Conservation (phyloP, 53 echinoderm and acorn worm genomes). For the Zoroaster sp. region DNA sequence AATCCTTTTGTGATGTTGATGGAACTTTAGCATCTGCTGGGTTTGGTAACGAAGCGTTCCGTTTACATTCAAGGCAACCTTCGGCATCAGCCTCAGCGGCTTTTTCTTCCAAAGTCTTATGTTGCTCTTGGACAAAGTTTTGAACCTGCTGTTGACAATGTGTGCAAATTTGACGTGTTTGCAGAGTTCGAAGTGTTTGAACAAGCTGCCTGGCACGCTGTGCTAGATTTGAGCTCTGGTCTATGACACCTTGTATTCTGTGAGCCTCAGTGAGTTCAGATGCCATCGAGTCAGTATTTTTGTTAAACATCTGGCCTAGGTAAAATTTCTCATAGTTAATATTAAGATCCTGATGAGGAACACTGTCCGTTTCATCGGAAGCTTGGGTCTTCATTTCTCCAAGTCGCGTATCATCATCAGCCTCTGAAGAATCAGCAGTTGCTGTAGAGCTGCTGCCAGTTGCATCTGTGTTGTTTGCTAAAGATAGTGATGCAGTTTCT, state of each 20-base stretch:
- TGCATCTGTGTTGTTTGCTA: constrained; percentile 19
- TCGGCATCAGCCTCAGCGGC: not conserved
- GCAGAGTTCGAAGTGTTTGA: constrained; percentile 65
- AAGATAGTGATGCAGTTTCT: constrained; percentile 23
- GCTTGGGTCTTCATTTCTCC: not conserved
- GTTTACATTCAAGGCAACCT: constrained; percentile 53
- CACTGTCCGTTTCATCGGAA: not conserved
- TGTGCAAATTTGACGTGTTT: constrained; percentile 61
- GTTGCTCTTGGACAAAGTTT: constrained; percentile 61
- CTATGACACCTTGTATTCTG: constrained; percentile 8
- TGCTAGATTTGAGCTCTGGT: constrained; percentile 61
- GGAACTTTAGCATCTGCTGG: not conserved
- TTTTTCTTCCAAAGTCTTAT: constrained; percentile 28
- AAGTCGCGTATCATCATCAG: constrained; percentile 8
- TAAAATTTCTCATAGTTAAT: not conserved
- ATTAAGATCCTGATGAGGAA: not conserved
- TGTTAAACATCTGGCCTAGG: not conserved
- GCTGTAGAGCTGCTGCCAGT: constrained; percentile 38
- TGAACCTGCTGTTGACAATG: constrained; percentile 71
- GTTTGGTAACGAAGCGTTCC: constrained; percentile 18
- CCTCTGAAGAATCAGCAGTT: constrained; percentile 38
- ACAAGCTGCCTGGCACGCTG: constrained; percentile 68
- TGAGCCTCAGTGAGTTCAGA: constrained; percentile 33
- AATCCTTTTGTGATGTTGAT: not conserved
- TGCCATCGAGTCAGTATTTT: not conserved